phyloP scores from a whole-genome alignment of 2,797 vertebrate species.

The Zalophus californianus region DNA sequence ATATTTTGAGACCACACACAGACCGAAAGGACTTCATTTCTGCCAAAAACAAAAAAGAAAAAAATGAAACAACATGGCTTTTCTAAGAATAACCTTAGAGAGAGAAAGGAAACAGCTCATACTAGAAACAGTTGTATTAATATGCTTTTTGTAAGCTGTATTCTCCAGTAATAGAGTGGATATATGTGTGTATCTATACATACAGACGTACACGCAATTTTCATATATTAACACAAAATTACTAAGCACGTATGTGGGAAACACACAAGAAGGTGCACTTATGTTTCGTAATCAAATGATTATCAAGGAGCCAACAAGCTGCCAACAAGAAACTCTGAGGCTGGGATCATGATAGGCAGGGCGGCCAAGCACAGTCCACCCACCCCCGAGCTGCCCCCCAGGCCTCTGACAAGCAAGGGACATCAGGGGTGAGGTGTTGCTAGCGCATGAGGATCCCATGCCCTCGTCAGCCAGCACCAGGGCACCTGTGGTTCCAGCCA shows the following conservation, averaged over 20 bases:
- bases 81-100: background rate
- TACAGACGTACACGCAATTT: rapidly evolving
- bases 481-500: background rate
- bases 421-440: rapidly evolving
- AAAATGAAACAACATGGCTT: background rate
- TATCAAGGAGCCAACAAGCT: background rate
- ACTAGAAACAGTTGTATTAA: background rate
- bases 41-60: background rate
- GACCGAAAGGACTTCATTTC: background rate
- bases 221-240: background rate
- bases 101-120: rapidly evolving
- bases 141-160: background rate
- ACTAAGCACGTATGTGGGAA: background rate
- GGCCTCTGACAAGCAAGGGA: background rate
- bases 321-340: background rate
- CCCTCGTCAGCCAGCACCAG: background rate
- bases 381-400: background rate
- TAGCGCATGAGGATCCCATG: rapidly evolving
- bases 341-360: background rate
- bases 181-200: background rate
- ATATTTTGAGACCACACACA: background rate
- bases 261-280: rapidly evolving
- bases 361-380: background rate
- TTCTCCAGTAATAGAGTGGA: background rate
- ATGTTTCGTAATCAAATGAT: background rate